These are phyloP conservation scores for Amblyopsis rosae DNA, from an alignment of 2,113 vertebrate species.

Conservation along the genomic window DNA sequence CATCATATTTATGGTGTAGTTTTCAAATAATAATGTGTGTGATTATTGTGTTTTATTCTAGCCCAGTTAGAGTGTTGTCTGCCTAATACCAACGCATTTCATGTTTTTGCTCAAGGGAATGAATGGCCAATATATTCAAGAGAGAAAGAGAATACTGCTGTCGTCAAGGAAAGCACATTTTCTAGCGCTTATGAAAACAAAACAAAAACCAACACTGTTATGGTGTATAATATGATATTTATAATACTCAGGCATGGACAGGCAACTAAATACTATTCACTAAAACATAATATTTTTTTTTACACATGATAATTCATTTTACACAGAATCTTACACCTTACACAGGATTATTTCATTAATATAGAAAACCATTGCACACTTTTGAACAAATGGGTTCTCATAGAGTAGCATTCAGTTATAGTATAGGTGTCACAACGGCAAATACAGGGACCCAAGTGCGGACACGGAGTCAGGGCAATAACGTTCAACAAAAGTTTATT, in stretches of 20 bases:
- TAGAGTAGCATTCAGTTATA: too few relatives aligned
- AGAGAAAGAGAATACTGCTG: background rate
- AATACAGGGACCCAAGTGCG: too few relatives aligned
- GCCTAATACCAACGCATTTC: background rate
- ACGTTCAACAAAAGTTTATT: too few relatives aligned
- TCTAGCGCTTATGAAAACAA: background rate
- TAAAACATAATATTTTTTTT: too few relatives aligned
- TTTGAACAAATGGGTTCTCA: too few relatives aligned
- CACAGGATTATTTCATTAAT: background rate
- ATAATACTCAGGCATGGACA: background rate
- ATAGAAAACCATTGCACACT: too few relatives aligned
- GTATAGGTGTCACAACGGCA: too few relatives aligned
- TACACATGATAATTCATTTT: too few relatives aligned
- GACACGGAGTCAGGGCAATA: too few relatives aligned
- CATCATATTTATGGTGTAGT: background rate
- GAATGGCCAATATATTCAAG: background rate
- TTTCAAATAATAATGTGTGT: too few relatives aligned
- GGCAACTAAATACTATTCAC: background rate
- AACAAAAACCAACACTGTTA: background rate
- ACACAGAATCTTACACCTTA: background rate
- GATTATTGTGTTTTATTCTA: too few relatives aligned
- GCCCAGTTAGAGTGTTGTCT: background rate
- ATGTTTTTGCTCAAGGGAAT: background rate
- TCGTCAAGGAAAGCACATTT: background rate
- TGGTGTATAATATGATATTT: background rate